Evolutionary conservation across 1,140 invertebrate genomes (phyloP), one percentile per base, ranked within the genome.

Genomic region (Wiebesia pumilae): DNA sequence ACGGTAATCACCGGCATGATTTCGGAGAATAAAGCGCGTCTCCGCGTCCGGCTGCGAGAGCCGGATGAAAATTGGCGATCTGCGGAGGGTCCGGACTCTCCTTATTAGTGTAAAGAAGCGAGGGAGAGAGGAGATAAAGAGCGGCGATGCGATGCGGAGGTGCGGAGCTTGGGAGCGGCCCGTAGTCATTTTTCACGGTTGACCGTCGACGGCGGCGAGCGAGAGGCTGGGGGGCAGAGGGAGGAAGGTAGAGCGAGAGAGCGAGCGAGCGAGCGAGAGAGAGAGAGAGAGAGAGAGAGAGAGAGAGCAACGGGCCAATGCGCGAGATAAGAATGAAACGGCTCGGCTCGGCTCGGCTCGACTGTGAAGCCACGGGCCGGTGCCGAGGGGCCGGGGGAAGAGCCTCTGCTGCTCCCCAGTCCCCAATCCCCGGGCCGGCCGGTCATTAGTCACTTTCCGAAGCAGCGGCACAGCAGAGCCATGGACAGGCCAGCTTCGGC

Each of bases 311-410:
- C 6, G 81, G 81, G 38, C 84, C 67, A 80, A 69, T 81, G 58
- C 93, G 93, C 90, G 89, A 94, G 95, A 95, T 95, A 95, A 94
- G 94, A 94, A 94, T 94, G 93, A 89, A 86, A 81, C 88, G n/a
- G 83, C 87, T 83, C 87, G n/a, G 67, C 43, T 85, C 87, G 84
- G 87, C 88, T 88, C 47, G 67, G 84, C 62, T 75, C 81, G 82
- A 89, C 90, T 90, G 90, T 89, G 87, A 67, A 81, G 67, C 79
- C 51, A 77, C 51, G 80, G 78, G 67, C 83, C 82, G 69, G n/a
- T 65, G 43, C 43, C 27, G 67, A 24, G 62, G n/a, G 78, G 54
- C 33, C 51, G 84, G 81, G 79, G 69, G 51, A 12, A 77, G 14
- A 65, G 71, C 21, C 19, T 38, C 33, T 27, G 71, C 71, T 51